Conservation (phyloP, 2,113 vertebrate genomes). For the Neolamprologus toae region DNA sequence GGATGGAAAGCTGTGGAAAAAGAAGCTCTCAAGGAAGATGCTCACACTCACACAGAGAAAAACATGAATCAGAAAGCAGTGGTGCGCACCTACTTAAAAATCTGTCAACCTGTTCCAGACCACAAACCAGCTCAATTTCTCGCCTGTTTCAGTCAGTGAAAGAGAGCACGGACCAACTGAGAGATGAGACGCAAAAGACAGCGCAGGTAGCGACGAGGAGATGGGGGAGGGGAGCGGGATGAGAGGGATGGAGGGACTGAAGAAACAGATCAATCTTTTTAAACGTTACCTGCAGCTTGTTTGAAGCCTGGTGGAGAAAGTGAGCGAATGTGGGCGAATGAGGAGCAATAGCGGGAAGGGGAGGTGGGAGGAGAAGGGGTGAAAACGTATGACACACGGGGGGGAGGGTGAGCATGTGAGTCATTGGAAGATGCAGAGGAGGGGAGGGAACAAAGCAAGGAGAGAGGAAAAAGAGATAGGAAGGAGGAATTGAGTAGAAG, state of each 20-base stretch:
- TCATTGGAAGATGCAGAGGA: constrained; percentile 56
- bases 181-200: constrained; percentile 30
- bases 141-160: constrained; percentile 14
- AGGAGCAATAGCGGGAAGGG: constrained; percentile 10
- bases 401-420: constrained; percentile 57
- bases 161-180: neutral
- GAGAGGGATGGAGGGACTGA: constrained; percentile 7
- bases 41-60: neutral
- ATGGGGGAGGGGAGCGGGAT: neutral
- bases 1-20: constrained; percentile 18
- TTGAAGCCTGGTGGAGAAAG: constrained; percentile 50
- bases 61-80: constrained; percentile 16
- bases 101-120: constrained; percentile 27
- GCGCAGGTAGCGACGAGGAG: neutral
- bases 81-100: constrained; percentile 17
- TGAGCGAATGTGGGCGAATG: constrained; percentile 31
- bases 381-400: constrained; percentile 42
- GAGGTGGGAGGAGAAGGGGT: constrained; percentile 40
- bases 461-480: neutral
- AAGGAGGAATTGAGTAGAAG: neutral
- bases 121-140: constrained; percentile 27
- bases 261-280: constrained; percentile 51
- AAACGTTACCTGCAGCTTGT: constrained; percentile 63
- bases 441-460: constrained; percentile 23
- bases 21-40: constrained; percentile 25